Evolutionary conservation across 2,888 invertebrate genomes (phyloP).

Genomic region (Andrena haemorrhoa): DNA sequence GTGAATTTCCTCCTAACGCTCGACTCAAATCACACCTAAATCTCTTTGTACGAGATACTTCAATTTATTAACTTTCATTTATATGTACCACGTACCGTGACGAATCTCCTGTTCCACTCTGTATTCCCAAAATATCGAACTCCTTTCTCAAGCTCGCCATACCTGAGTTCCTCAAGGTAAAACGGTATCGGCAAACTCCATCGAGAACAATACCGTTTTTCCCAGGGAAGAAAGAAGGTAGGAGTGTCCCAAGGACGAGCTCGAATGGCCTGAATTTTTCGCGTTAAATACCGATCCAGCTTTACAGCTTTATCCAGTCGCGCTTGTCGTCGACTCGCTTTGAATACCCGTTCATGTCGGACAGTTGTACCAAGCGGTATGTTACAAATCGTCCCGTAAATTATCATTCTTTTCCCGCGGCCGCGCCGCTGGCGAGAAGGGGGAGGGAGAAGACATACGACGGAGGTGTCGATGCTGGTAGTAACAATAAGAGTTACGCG

Average conservation of each 20-base stretch:
- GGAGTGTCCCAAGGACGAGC: conserved; percentile 55
- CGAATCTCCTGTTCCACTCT: not conserved
- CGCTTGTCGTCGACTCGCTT: conserved; percentile 12
- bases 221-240: conserved; percentile 42
- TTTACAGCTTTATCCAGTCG: conserved; percentile 45
- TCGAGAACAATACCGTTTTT: conserved; percentile 43
- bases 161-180: not conserved
- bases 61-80: not conserved
- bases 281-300: conserved; percentile 48
- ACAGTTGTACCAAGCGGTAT: conserved; percentile 21
- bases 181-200: conserved; percentile 23
- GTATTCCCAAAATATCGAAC: not conserved
- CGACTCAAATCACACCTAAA: too few species aligned
- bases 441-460: conserved; percentile 21
- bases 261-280: conserved; percentile 54
- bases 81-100: not conserved
- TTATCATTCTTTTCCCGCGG: conserved; percentile 35
- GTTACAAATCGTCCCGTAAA: conserved; percentile 55
- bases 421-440: conserved; percentile 1
- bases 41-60: too few species aligned
- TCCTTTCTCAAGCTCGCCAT: not conserved
- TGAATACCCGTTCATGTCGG: conserved; percentile 24
- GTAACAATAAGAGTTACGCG: conserved; percentile 55
- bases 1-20: too few species aligned
- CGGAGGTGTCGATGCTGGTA: conserved; percentile 36